Conservation (phyloP, 2,797 vertebrate genomes). For the Nannoperca obscura region DNA sequence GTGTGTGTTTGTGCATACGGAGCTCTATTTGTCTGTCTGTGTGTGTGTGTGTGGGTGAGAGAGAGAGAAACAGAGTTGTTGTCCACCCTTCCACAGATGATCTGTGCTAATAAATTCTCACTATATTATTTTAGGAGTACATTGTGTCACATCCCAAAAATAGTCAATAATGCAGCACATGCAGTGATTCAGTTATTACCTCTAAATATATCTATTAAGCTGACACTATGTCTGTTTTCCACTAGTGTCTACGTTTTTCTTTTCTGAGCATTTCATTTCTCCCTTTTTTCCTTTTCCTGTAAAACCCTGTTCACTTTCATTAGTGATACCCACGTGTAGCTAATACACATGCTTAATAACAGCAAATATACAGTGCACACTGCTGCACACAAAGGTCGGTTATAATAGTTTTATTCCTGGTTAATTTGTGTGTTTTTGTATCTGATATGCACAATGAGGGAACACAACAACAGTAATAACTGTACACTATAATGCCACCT, state of each 20-base stretch:
- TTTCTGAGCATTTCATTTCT: slow-evolving; percentile 27
- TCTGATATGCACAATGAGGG: background rate
- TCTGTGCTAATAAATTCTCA: slow-evolving; percentile 62
- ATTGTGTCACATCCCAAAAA: slow-evolving; percentile 74
- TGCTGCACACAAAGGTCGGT: no score
- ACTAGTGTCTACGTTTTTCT: slow-evolving; percentile 11
- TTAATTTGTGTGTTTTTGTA: background rate
- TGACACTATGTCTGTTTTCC: slow-evolving; percentile 51
- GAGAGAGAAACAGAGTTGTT: slow-evolving; percentile 58
- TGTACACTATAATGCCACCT: background rate
- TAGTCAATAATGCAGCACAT: slow-evolving; percentile 73
- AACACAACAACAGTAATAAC: background rate
- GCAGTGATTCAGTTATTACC: slow-evolving; percentile 70
- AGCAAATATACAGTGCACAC: background rate
- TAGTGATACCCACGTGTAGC: background rate
- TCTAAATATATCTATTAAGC: slow-evolving; percentile 75
- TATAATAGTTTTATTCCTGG: background rate
- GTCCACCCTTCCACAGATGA: slow-evolving; percentile 62
- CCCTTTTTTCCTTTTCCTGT: background rate
- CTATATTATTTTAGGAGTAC: slow-evolving; percentile 75
- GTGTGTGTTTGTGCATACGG: slow-evolving; percentile 23
- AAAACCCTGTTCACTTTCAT: background rate
- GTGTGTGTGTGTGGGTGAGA: background rate
- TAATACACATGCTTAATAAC: slow-evolving; percentile 1
- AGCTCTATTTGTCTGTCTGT: slow-evolving; percentile 12